These are phyloP conservation scores for Apogon hyalosoma DNA, from an alignment of 2,797 vertebrate species.

Conservation along the genomic window DNA sequence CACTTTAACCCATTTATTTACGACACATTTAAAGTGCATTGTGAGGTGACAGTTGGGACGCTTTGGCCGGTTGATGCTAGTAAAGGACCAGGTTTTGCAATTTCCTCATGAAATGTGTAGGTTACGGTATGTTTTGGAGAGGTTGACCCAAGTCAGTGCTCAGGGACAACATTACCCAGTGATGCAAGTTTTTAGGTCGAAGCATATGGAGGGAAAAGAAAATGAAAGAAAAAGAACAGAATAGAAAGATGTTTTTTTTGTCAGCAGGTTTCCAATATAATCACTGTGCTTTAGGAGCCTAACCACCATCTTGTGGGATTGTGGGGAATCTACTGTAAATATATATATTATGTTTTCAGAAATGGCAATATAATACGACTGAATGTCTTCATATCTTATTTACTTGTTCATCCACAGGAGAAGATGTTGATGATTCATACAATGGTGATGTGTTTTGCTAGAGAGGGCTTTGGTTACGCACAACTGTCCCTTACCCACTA, in stretches of 20 bases:
- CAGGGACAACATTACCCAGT: slow-evolving; percentile 72
- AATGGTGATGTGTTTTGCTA: slow-evolving; percentile 14
- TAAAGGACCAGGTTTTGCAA: slow-evolving; percentile 21
- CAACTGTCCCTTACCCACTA: slow-evolving; percentile 16
- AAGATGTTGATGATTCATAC: slow-evolving; percentile 18
- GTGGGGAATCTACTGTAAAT: slow-evolving; percentile 31
- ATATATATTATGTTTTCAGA: slow-evolving; percentile 43
- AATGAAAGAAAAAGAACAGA: not conserved
- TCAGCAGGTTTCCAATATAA: slow-evolving; percentile 54
- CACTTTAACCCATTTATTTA: slow-evolving; percentile 10
- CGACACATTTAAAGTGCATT: not conserved
- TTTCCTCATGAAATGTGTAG: slow-evolving; percentile 28
- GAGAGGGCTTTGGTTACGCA: slow-evolving; percentile 25
- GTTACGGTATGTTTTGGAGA: slow-evolving; percentile 38
- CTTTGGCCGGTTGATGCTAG: slow-evolving; percentile 2
- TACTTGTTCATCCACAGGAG: slow-evolving; percentile 25
- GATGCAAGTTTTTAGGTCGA: slow-evolving; percentile 55
- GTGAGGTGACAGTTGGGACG: slow-evolving; percentile 8
- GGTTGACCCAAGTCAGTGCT: slow-evolving; percentile 69
- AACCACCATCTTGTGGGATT: slow-evolving; percentile 41
- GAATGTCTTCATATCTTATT: slow-evolving; percentile 56
- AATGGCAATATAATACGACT: slow-evolving; percentile 61
- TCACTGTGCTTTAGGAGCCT: slow-evolving; percentile 76
- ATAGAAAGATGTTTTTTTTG: slow-evolving; percentile 29
- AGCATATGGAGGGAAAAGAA: slow-evolving; percentile 10